Conservation (phyloP, 2,888 invertebrate species). For the Petrolisthes cinctipes region DNA sequence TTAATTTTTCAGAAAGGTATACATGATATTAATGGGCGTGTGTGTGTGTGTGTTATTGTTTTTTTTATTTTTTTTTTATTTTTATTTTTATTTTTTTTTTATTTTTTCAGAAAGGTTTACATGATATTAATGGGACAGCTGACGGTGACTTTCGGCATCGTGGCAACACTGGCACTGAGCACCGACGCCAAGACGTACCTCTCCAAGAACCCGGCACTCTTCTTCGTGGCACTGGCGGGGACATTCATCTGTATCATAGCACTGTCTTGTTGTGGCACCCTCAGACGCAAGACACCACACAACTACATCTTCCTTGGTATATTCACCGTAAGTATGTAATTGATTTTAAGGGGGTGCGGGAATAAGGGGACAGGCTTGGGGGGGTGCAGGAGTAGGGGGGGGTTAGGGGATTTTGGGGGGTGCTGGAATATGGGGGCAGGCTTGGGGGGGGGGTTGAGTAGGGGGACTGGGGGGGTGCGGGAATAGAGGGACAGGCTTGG, state of each 20-base stretch:
- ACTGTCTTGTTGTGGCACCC: constrained; percentile 65
- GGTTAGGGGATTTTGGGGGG: too few species aligned
- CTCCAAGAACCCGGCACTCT: constrained; percentile 35
- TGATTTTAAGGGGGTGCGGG: too few species aligned
- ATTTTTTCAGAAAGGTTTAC: constrained; percentile 79
- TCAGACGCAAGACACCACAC: constrained; percentile 83
- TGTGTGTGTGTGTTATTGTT: too few species aligned
- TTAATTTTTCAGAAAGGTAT: not conserved
- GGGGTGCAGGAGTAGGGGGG: too few species aligned
- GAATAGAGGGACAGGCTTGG: too few species aligned
- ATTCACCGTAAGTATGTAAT: constrained; percentile 78
- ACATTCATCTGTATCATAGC: constrained; percentile 65
- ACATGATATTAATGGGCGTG: not conserved
- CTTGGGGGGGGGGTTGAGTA: too few species aligned
- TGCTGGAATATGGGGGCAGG: too few species aligned
- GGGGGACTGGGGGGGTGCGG: too few species aligned
- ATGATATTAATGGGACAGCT: constrained; percentile 87
- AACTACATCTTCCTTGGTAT: constrained; percentile 91
- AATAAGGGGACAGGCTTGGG: too few species aligned
- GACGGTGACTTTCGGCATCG: constrained; percentile 81
- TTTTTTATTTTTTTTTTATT: not conserved
- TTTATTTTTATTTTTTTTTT: constrained; percentile 1
- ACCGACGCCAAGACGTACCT: constrained; percentile 48
- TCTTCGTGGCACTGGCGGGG: constrained; percentile 62
- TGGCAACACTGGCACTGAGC: constrained; percentile 76